Conservation (phyloP, 2,888 invertebrate species). For the Leucoma salicis region DNA sequence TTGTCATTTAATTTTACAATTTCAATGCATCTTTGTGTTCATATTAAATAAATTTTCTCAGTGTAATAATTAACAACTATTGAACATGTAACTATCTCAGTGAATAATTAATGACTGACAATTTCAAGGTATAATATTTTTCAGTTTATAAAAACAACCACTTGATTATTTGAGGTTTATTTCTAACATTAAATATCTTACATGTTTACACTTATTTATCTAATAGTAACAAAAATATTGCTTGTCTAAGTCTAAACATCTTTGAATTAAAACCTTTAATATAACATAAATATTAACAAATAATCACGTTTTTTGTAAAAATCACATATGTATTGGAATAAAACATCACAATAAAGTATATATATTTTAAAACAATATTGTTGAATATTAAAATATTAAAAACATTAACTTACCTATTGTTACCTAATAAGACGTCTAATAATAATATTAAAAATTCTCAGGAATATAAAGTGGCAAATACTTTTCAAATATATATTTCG, state of each 20-base stretch:
- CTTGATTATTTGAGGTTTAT: constrained; percentile 65
- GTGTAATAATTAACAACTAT: no score
- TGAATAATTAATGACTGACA: no score
- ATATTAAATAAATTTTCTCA: no score
- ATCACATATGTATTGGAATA: constrained; percentile 17
- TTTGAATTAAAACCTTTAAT: constrained; percentile 27
- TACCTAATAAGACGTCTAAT: constrained; percentile 17
- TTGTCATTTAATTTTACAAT: no score
- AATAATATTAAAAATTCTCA: constrained; percentile 15
- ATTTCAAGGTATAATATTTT: no score
- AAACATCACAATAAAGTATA: constrained; percentile 2
- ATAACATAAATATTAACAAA: constrained; percentile 7
- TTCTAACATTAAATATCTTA: constrained; percentile 67
- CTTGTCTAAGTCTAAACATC: constrained; percentile 50
- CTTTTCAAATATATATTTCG: constrained; percentile 11
- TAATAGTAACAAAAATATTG: constrained; percentile 79
- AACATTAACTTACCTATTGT: constrained; percentile 27
- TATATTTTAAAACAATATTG: not conserved
- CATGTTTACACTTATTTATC: constrained; percentile 56
- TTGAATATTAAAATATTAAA: not conserved
- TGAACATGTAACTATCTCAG: no score
- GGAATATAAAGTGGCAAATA: constrained; percentile 14
- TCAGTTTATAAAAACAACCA: constrained; percentile 48
- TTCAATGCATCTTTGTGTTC: no score
- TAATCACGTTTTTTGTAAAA: constrained; percentile 16